phyloP scores from a whole-genome alignment of 2,888 invertebrate genomes.

The Andrena chrysosceles region DNA sequence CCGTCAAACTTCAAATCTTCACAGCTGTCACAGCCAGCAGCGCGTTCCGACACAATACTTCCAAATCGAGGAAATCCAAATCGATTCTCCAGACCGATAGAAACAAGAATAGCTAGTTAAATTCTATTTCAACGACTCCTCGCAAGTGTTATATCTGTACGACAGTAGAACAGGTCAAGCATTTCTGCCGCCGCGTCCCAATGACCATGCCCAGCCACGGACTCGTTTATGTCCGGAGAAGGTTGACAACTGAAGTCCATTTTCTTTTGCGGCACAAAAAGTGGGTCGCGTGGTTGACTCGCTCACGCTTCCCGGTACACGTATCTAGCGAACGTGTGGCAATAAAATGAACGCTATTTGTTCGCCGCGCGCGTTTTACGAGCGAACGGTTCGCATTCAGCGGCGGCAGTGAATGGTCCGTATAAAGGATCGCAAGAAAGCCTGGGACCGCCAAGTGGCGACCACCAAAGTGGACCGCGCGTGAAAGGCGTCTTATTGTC shows the following conservation, averaged over 20 bases:
- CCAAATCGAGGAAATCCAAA: not conserved
- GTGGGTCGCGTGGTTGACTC: conserved; percentile 2
- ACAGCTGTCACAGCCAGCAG: too few species aligned
- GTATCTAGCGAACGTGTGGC: conserved; percentile 33
- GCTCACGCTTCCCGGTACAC: not conserved
- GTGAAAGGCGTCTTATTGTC: conserved; percentile 60
- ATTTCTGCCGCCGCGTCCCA: too few species aligned
- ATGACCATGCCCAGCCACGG: too few species aligned
- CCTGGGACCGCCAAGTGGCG: conserved; percentile 56
- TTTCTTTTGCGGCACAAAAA: not conserved
- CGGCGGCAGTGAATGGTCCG: conserved; percentile 44
- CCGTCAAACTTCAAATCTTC: conserved; percentile 21
- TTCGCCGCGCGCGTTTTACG: conserved; percentile 52
- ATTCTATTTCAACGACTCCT: too few species aligned
- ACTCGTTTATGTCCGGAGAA: not conserved
- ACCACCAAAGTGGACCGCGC: conserved; percentile 57
- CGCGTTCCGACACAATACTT: conserved; percentile 10
- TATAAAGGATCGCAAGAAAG: conserved; percentile 51
- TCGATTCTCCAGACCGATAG: not conserved
- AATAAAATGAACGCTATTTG: conserved; percentile 57
- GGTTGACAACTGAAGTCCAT: not conserved
- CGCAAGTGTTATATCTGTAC: too few species aligned
- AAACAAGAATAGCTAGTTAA: too few species aligned
- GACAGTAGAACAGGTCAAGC: too few species aligned
- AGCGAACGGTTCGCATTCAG: conserved; percentile 44